Base-by-base conservation (phyloP, 2,113 vertebrate species). In the Tiliqua scincoides region DNA sequence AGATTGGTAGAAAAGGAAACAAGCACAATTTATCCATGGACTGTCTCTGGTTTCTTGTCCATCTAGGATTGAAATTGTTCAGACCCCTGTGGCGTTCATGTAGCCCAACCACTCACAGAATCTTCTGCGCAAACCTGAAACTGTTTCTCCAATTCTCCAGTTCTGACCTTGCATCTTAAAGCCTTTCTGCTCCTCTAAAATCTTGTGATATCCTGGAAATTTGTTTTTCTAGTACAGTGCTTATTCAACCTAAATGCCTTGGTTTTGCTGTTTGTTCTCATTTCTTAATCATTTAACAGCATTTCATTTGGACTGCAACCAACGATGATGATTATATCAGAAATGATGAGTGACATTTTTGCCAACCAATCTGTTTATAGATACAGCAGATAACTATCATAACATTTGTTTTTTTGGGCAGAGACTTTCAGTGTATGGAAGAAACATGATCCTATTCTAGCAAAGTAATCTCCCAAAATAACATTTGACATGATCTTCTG, bases 391-490 rank as follows among this genome's bases (percentile, higher is more conserved):
- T 30, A 32, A 77, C 43, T 57, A 70, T 65, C 90, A 30, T 17
- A 85, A 89, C 80, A 72, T 62, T 83, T 90, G 62, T 91, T 91
- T 94, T 91, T 94, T 89, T 81, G 65, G 89, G 85, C n/a, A 92
- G 79, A 91, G 85, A 52, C 54, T 48, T 91, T 86, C 87, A 83
- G 59, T 67, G 85, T 83, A 91, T 94, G 93, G 94, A 89, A 25
- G 67, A 59, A 93, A 67, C 4, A 79, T 89, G 80, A 84, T 80
- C 54, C 52, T 89, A 65, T 90, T 63, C 76, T 40, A 68, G n/a
- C 15, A 48, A 32, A 20, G 2, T 30, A 30, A 68, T 40, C 25
- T 54, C n/a, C 17, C 40, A 43, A 88, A 78, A 23, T 59, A 89
- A 79, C 48, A 87, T 91, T 74, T 78, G 32, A 77, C 87, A 82